phyloP scores from a whole-genome alignment of 2,888 invertebrate genomes.

The Galerucella pusilla region DNA sequence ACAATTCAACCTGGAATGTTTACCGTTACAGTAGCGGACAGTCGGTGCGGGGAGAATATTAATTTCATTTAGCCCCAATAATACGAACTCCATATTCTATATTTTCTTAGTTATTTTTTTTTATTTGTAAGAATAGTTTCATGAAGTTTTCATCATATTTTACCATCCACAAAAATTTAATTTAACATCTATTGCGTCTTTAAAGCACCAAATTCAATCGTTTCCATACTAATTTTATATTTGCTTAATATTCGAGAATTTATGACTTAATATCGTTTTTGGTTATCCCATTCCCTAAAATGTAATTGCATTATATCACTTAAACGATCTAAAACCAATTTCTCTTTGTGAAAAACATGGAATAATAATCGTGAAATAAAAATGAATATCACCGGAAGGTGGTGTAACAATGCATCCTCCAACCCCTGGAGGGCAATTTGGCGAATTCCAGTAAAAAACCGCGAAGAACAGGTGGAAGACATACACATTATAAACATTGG shows the following conservation, averaged over 20 bases:
- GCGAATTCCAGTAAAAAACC: conserved; percentile 46
- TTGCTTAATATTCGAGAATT: not conserved
- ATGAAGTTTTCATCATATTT: not conserved
- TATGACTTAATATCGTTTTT: not conserved
- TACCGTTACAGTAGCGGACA: no score
- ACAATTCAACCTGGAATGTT: no score
- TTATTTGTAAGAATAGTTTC: no score
- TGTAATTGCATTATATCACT: conserved; percentile 11
- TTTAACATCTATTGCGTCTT: no score
- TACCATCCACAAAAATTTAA: no score
- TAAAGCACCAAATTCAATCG: not conserved
- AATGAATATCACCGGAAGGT: conserved; percentile 15
- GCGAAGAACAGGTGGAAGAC: conserved; percentile 60
- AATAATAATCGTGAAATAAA: conserved; percentile 39
- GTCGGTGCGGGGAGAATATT: not conserved
- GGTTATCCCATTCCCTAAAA: not conserved
- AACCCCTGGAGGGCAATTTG: conserved; percentile 47
- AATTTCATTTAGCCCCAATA: no score
- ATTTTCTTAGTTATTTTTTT: no score
- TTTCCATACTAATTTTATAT: not conserved
- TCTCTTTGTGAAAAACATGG: conserved; percentile 13
- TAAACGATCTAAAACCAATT: conserved; percentile 12
- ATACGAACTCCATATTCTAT: no score
- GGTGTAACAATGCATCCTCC: not conserved
- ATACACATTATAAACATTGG: conserved; percentile 59